Percentiles rank a stretch among this genome's conserved stretches.
Evolutionary conservation across 2,888 invertebrate genomes (phyloP).

Genomic region (Schizotus pectinicornis): DNA sequence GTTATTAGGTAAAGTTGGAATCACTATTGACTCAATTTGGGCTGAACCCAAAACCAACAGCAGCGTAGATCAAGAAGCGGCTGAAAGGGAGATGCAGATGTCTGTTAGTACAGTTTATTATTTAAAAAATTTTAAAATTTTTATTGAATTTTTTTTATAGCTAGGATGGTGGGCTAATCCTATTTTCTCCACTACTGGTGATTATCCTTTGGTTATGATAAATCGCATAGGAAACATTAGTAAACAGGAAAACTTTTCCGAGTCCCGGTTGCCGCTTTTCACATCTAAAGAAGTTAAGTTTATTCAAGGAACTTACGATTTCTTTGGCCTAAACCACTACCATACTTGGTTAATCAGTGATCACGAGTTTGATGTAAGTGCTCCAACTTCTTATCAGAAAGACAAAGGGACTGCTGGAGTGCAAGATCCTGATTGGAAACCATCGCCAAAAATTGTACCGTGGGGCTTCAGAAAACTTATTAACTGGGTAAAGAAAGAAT

Average conservation of each 20-base stretch:
- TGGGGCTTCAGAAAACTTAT: conserved; percentile 67
- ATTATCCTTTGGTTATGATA: conserved; percentile 63
- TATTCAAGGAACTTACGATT: conserved; percentile 64
- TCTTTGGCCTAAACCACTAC: conserved; percentile 72
- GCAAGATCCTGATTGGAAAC: conserved; percentile 61
- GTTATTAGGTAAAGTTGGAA: conserved; percentile 67
- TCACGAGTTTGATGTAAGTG: conserved; percentile 47
- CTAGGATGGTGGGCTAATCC: conserved; percentile 61
- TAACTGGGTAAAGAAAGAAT: conserved; percentile 56
- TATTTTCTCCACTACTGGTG: conserved; percentile 59
- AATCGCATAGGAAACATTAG: conserved; percentile 56
- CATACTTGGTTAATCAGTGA: conserved; percentile 59
- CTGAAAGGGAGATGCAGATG: conserved; percentile 64
- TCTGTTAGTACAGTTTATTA: conserved; percentile 1
- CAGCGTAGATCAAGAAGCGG: conserved; percentile 62
- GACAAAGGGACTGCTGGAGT: conserved; percentile 48
- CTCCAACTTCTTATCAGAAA: conserved; percentile 45
- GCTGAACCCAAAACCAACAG: conserved; percentile 61
- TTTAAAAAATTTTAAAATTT: background rate
- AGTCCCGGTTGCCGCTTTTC: conserved; percentile 60
- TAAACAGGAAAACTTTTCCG: conserved; percentile 52
- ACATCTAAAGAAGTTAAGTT: conserved; percentile 55
- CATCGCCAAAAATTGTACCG: conserved; percentile 62
- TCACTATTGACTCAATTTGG: conserved; percentile 65
- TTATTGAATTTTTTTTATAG: conserved; percentile 40